Evolutionary conservation across 2,797 vertebrate species (phyloP), one percentile per base, ranked within the genome.

Genomic region (Sphenodon punctatus): DNA sequence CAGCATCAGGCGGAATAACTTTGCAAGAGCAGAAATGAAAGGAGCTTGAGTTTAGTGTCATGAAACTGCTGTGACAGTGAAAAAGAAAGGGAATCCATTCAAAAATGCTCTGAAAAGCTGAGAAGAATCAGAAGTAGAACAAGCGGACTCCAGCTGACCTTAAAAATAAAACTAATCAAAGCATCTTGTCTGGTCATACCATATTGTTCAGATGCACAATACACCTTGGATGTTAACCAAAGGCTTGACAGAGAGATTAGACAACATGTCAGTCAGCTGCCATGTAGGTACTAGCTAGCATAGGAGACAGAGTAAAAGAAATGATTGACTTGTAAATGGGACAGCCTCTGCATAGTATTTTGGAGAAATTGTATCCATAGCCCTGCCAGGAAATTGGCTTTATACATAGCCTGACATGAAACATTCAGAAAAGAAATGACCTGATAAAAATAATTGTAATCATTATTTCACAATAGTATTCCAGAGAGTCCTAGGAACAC

Each of bases 111-210:
- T 82, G 70, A 46, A 68, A 82, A 77, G 46, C 65, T 48, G 20
- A 73, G 49, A 67, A 81, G 42, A 58, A 34, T 67, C 60, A 67
- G 75, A 36, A 72, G 5, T 32, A 61, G 39, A 82, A 59, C 53
- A 77, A 34, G 4, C 20, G 71, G 32, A 64, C 22, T 67, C 86
- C 70, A 90, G 75, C 27, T 73, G 61, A 86, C 53, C 55, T 70
- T 65, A 63, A 84, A 82, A 81, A 75, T 43, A 80, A 73, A 53
- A 10, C 74, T 65, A 48, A 60, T 82, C 67, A 85, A 80, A 92
- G 63, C 69, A 49, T 20, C 22, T 79, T 39, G 27, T 72, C 42
- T 63, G 56, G 36, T 66, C 81, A 80, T 53, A 82, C 77, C 82
- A 75, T 32, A 39, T 41, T 77, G 3, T 45, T 46, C 17, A 20